Percentiles rank a stretch among this genome's conserved stretches.
These are phyloP conservation scores for Adineta ricciae DNA, from an alignment of 2,888 invertebrate species.

Conservation along the genomic window DNA sequence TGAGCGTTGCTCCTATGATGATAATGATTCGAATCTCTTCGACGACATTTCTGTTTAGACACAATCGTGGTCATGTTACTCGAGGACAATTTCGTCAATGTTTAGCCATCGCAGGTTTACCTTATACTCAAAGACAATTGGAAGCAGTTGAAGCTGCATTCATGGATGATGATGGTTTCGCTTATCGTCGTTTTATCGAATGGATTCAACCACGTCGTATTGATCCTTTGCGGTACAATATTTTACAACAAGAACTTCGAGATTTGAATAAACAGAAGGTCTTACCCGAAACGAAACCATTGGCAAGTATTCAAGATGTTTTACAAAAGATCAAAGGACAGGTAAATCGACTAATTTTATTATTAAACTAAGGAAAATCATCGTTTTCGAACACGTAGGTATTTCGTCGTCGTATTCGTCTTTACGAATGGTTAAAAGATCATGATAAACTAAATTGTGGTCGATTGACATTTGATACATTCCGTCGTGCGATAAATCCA, in stretches of 20 bases:
- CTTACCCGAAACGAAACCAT: conserved; percentile 40
- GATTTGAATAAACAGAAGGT: conserved; percentile 40
- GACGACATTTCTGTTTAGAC: conserved; percentile 39
- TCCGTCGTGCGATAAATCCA: conserved; percentile 46
- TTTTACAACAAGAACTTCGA: conserved; percentile 35
- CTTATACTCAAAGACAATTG: conserved; percentile 18
- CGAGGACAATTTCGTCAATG: conserved; percentile 47
- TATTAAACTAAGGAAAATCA: background rate
- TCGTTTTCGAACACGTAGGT: conserved; percentile 44
- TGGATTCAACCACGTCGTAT: conserved; percentile 42
- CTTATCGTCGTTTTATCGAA: conserved; percentile 45
- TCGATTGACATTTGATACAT: conserved; percentile 45
- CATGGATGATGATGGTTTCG: conserved; percentile 44
- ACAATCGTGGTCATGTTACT: conserved; percentile 49
- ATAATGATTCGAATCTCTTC: no score
- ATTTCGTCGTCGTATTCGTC: conserved; percentile 44
- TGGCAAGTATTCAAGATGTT: conserved; percentile 43
- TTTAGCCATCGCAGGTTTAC: conserved; percentile 23
- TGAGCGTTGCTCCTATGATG: no score
- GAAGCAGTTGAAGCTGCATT: conserved; percentile 24
- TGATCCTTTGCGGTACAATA: background rate
- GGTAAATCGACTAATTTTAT: conserved; percentile 37
- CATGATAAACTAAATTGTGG: conserved; percentile 50
- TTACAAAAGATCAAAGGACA: conserved; percentile 47
- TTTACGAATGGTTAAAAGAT: conserved; percentile 47